Evolutionary conservation across 1,140 invertebrate species (phyloP).

Genomic region (Colletes latitarsis): DNA sequence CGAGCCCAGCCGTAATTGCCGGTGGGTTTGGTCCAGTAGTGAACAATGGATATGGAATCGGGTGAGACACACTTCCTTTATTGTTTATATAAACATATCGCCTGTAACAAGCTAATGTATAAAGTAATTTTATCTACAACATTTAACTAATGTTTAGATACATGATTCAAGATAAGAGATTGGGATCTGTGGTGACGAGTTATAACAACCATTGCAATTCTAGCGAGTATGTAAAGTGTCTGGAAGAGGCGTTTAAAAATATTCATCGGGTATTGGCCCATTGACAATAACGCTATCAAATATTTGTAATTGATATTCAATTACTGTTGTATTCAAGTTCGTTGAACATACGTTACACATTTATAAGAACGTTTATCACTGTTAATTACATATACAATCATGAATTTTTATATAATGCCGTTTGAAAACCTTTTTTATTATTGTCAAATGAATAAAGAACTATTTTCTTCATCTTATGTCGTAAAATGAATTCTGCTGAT

Average conservation of each 20-base stretch:
- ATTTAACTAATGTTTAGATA: slow-evolving; percentile 82
- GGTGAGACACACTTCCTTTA: slow-evolving; percentile 81
- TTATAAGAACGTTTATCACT: slow-evolving; percentile 7
- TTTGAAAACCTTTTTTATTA: slow-evolving; percentile 7
- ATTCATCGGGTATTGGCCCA: slow-evolving; percentile 78
- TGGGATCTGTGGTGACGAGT: slow-evolving; percentile 90
- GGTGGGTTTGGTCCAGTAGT: slow-evolving; percentile 98
- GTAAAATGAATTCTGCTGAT: neutral
- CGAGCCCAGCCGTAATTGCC: slow-evolving; percentile 91
- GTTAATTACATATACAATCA: slow-evolving; percentile 2
- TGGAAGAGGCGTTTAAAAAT: slow-evolving; percentile 87
- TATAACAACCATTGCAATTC: slow-evolving; percentile 88
- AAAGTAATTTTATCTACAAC: neutral
- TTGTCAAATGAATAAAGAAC: slow-evolving; percentile 28
- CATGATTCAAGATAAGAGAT: slow-evolving; percentile 87
- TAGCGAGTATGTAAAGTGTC: slow-evolving; percentile 85
- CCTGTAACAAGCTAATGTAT: slow-evolving; percentile 7
- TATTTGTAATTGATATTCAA: neutral
- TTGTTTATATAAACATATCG: slow-evolving; percentile 22
- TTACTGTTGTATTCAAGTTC: neutral
- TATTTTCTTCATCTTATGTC: slow-evolving; percentile 6
- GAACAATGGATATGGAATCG: slow-evolving; percentile 94
- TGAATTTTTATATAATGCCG: slow-evolving; percentile 20
- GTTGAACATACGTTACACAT: neutral
- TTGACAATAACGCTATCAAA: neutral